Conservation (phyloP, 2,888 invertebrate genomes). For the Teleogryllus oceanicus region DNA sequence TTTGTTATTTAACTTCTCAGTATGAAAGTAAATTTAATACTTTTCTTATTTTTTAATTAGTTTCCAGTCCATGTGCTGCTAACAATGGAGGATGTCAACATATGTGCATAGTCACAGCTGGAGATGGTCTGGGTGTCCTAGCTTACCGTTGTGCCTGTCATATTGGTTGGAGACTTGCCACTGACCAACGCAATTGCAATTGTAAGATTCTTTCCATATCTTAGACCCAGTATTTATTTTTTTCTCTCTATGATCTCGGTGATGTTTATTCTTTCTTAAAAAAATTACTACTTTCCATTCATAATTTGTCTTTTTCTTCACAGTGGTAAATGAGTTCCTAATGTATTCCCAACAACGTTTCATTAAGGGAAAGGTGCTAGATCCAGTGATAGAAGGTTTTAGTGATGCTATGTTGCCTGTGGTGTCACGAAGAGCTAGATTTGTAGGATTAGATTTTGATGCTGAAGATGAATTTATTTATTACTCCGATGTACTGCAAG, state of each 20-base stretch:
- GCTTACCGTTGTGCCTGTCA: slow-evolving; percentile 90
- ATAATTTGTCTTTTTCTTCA: slow-evolving; percentile 32
- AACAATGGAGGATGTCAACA: slow-evolving; percentile 90
- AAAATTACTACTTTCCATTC: not conserved
- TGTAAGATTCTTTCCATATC: slow-evolving; percentile 43
- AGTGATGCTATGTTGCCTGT: slow-evolving; percentile 94
- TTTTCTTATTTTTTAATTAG: slow-evolving; percentile 41
- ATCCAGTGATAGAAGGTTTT: slow-evolving; percentile 85
- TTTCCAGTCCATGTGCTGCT: slow-evolving; percentile 74
- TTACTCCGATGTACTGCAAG: slow-evolving; percentile 94
- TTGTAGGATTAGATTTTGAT: slow-evolving; percentile 94
- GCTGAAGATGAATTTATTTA: slow-evolving; percentile 87
- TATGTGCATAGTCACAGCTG: slow-evolving; percentile 86
- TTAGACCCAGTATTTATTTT: not conserved
- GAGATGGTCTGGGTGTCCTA: slow-evolving; percentile 58
- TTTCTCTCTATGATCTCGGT: not conserved
- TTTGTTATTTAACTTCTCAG: too few species aligned
- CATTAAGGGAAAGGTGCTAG: slow-evolving; percentile 86
- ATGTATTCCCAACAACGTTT: slow-evolving; percentile 95
- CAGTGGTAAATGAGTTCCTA: slow-evolving; percentile 78
- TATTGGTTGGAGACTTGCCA: slow-evolving; percentile 75
- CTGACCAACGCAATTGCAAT: slow-evolving; percentile 74
- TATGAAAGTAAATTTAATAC: not conserved
- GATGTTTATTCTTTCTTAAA: not conserved
- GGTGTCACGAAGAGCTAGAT: slow-evolving; percentile 83